These are phyloP conservation scores for Gonatopus flavifemur DNA, from an alignment of 1,140 invertebrate species.

Conservation along the genomic window DNA sequence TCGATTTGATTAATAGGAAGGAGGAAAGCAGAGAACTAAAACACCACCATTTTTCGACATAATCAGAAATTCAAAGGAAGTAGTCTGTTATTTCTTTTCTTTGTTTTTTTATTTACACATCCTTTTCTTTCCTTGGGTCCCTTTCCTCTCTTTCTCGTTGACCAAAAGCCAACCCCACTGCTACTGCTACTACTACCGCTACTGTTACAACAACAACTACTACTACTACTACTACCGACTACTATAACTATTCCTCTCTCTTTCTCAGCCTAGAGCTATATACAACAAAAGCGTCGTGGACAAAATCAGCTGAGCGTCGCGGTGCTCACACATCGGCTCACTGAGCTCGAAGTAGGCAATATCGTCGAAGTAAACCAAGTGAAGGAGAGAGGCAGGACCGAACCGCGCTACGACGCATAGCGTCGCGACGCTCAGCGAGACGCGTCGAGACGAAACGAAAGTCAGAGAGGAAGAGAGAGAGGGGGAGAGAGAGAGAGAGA, in stretches of 20 bases:
- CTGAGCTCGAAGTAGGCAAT: slow-evolving; percentile 35
- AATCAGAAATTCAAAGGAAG: no score
- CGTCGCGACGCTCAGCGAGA: background rate
- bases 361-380: slow-evolving; percentile 23
- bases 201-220: no score
- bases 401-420: no score
- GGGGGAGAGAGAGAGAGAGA: background rate
- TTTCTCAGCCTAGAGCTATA: background rate
- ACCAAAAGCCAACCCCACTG: slow-evolving; percentile 21
- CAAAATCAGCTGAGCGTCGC: slow-evolving; percentile 29
- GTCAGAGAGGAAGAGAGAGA: background rate
- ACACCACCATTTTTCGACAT: no score
- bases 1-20: no score
- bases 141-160: no score
- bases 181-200: slow-evolving; percentile 6
- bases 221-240: background rate
- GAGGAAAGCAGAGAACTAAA: no score
- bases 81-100: no score
- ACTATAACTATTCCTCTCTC: no score
- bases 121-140: no score
- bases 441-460: background rate
- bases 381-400: slow-evolving; percentile 31
- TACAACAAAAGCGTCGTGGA: slow-evolving; percentile 6
- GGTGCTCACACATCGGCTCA: slow-evolving; percentile 39
- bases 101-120: no score